phyloP scores from a whole-genome alignment of 2,797 vertebrate genomes.

The Astyanax mexicanus region DNA sequence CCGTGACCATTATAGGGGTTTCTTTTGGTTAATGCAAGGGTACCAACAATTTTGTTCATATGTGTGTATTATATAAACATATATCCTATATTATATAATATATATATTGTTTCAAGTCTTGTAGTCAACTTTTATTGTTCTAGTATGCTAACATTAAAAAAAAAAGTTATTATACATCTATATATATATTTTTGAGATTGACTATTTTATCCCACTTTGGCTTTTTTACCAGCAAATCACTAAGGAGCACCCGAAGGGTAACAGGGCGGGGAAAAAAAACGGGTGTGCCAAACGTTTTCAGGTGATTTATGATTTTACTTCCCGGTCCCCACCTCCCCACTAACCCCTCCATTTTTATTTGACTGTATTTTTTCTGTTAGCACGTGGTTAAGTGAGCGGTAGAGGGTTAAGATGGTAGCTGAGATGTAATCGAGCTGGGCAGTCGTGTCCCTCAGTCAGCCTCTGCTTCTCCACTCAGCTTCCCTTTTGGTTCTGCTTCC shows the following conservation, averaged over 20 bases:
- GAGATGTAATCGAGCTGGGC: constrained; percentile 50
- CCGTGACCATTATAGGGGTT: too few relatives aligned
- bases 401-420: constrained; percentile 61
- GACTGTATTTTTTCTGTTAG: constrained; percentile 56
- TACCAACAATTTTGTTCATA: too few relatives aligned
- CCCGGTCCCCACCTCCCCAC: constrained; percentile 61
- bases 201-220: constrained; percentile 49
- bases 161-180: not conserved
- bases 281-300: constrained; percentile 70
- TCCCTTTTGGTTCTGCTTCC: constrained; percentile 51
- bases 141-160: not conserved
- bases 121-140: constrained; percentile 32
- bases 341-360: constrained; percentile 50
- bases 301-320: constrained; percentile 67
- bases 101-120: constrained; percentile 19
- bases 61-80: too few relatives aligned
- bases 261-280: constrained; percentile 68
- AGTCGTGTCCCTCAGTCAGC: constrained; percentile 44
- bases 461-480: constrained; percentile 44
- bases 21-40: too few relatives aligned
- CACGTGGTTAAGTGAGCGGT: constrained; percentile 59
- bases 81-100: too few relatives aligned
- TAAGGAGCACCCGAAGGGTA: constrained; percentile 67
- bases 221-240: constrained; percentile 65
- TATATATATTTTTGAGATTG: constrained; percentile 38